Base-by-base conservation (phyloP, 2,797 vertebrate genomes). In the Somateria mollissima region DNA sequence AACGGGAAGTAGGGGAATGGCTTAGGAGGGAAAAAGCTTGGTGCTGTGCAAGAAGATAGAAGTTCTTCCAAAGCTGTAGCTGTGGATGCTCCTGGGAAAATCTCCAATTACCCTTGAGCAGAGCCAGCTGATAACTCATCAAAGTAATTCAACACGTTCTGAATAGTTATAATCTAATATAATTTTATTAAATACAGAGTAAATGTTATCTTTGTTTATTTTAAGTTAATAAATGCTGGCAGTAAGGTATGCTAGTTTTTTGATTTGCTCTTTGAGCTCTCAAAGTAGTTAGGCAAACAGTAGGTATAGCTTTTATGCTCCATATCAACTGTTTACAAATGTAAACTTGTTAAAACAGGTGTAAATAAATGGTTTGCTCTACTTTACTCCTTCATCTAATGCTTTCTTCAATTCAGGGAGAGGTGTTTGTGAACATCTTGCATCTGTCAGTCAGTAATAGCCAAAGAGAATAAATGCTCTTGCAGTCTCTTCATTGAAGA, bases 221-320 rank as follows among this genome's bases (percentile, higher is more conserved):
- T 88, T 51, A 82, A 66, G 43, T 76, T 90, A 94, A 84, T 79
- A 82, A 95, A 89, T 51, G 22, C 32, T 80, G 49, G 53, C 28
- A 64, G 24, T 57, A 82, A 73, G 36, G 17, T 15, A 47, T 17
- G 30, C 14, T 77, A 15, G 32, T 39, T 58, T 74, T 49, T 37
- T 24, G 19, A 14, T 80, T 86, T 75, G 47, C 70, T 80, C 16
- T 54, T 61, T 62, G 41, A 78, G 72, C 61, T 74, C 54, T 83
- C 70, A 60, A 83, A 61, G 5, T 61, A 69, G 41, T 81, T 77
- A 36, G 36, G n/a, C 28, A 76, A 92, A 64, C 47, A 21, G 8
- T 67, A 67, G 8, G 47, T 66, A 58, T 39, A 80, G 41, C 27
- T 71, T 76, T 75, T 69, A 53, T 54, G 70, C 54, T 91, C 83